These are phyloP conservation scores for Prostheceraeus crozeri DNA, from an alignment of 2,888 invertebrate genomes.

Conservation along the genomic window DNA sequence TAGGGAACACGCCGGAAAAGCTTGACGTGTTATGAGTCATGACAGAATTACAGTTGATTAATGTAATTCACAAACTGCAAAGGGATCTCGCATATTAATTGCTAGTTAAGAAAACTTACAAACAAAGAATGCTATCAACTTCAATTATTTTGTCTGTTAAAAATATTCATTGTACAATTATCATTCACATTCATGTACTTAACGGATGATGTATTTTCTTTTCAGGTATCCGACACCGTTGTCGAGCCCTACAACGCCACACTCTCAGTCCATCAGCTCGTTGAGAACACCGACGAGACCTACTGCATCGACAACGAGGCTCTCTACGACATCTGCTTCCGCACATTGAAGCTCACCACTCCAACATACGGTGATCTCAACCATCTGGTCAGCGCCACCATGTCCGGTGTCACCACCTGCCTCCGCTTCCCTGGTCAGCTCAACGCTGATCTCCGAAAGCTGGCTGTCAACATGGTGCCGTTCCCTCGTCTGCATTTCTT, in stretches of 20 bases:
- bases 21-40: too few species aligned
- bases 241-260: constrained; percentile 40
- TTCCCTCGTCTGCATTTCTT: constrained; percentile 39
- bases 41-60: too few species aligned
- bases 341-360: constrained; percentile 36
- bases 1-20: too few species aligned
- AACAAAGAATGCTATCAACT: too few species aligned
- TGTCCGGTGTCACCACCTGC: constrained; percentile 39
- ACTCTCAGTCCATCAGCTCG: constrained; percentile 36
- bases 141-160: too few species aligned
- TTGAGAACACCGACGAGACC: constrained; percentile 39
- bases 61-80: too few species aligned
- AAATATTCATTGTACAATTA: too few species aligned
- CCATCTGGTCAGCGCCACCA: constrained; percentile 37
- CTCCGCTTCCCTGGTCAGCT: constrained; percentile 37
- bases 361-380: constrained; percentile 39
- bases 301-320: constrained; percentile 39
- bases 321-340: constrained; percentile 38
- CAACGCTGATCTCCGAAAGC: constrained; percentile 38
- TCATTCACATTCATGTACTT: constrained; percentile 78
- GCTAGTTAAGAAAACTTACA: too few species aligned
- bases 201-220: constrained; percentile 76
- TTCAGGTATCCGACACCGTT: constrained; percentile 36
- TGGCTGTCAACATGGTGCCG: constrained; percentile 38
- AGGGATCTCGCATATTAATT: too few species aligned